Evolutionary conservation across 35 echinoderm and acorn worm species (phyloP).

Genomic region (Amphiura filiformis): DNA sequence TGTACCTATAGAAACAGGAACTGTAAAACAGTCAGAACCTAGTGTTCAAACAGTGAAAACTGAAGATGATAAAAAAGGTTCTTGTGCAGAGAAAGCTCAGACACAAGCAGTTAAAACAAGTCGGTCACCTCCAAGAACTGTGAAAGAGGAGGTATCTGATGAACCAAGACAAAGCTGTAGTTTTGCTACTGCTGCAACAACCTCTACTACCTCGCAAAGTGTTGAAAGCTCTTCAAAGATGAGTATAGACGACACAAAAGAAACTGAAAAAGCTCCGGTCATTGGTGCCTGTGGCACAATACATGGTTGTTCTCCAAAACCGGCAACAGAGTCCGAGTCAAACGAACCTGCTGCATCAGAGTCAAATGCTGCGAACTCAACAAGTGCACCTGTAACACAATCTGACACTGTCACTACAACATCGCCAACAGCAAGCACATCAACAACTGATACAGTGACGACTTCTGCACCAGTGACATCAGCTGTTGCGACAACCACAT

Average conservation of each 20-base stretch:
- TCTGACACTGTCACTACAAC: neutral
- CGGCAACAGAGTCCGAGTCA: neutral
- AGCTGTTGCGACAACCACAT: neutral
- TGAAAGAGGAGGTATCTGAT: neutral
- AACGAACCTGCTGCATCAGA: neutral
- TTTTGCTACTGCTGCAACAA: neutral
- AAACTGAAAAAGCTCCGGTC: neutral
- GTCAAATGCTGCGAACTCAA: neutral
- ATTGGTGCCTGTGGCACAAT: neutral
- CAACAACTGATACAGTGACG: neutral
- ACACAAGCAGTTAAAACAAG: neutral
- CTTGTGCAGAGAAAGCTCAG: neutral
- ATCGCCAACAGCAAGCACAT: neutral
- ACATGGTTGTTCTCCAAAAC: neutral
- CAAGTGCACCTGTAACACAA: neutral
- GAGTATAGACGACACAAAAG: too few species aligned
- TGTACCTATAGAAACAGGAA: neutral
- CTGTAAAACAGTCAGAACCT: neutral
- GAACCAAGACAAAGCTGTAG: conserved; percentile 2
- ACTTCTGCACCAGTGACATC: neutral
- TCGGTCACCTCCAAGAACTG: neutral
- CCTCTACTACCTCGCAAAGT: neutral
- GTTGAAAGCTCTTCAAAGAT: neutral
- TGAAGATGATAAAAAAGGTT: neutral
- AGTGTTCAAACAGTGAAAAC: neutral